A percentile compares a stretch with the other conserved stretches of the same genome.
phyloP scores from a whole-genome alignment of 2,888 invertebrate genomes.

The Lithophane ornitopus region DNA sequence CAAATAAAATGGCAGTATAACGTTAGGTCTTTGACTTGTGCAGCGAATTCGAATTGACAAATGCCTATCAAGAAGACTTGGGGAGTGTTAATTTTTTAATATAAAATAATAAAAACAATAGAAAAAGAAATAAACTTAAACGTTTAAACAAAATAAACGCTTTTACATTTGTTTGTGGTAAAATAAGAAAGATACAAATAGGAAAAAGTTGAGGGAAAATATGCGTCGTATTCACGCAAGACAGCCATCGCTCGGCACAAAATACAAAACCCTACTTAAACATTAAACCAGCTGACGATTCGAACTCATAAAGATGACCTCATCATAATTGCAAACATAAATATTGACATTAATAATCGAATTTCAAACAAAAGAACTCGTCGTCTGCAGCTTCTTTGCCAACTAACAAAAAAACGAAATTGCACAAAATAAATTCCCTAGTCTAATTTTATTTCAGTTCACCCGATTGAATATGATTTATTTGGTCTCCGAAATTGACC shows the following conservation, averaged over 20 bases:
- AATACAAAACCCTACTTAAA: not conserved
- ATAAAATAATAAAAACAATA: no score
- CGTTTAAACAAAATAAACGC: no score
- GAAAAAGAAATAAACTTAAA: no score
- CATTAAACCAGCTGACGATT: not conserved
- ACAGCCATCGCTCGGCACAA: no score
- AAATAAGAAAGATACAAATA: no score
- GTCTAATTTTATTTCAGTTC: constrained; percentile 61
- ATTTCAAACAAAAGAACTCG: constrained; percentile 18
- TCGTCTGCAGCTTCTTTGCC: not conserved
- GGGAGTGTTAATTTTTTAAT: not conserved
- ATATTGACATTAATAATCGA: constrained; percentile 21
- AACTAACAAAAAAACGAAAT: constrained; percentile 38
- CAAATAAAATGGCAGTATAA: not conserved
- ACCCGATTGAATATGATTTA: constrained; percentile 67
- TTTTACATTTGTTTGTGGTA: no score
- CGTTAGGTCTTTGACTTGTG: no score
- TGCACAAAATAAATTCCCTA: constrained; percentile 55
- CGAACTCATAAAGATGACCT: not conserved
- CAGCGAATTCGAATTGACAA: not conserved
- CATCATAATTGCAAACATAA: constrained; percentile 26
- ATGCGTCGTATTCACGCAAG: no score
- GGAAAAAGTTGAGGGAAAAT: no score
- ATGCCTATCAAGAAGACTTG: not conserved
- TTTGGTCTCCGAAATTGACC: constrained; percentile 59